Evolutionary conservation across 2,113 vertebrate genomes (phyloP), one percentile per base, ranked within the genome.

Genomic region (Gallinago media): DNA sequence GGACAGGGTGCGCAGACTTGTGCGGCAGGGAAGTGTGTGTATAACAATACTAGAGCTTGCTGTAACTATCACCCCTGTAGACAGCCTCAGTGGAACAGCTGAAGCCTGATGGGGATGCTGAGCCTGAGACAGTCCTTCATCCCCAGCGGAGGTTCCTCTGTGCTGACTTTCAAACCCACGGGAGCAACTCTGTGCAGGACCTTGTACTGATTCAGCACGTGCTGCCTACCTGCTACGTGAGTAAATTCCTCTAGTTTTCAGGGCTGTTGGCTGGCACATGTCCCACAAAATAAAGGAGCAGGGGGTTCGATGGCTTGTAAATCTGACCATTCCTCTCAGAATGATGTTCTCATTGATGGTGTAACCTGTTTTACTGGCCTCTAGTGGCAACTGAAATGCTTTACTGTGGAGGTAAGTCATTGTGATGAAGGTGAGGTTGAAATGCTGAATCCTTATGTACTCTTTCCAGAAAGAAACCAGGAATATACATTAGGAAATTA

Each of bases 261-360:
- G 52, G 66, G 34, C 67, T 75, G 44, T 20, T 67, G 27, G 49
- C 47, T 85, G 66, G 15, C 66, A 62, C 11, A 26, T 54, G 11
- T 10, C 15, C 27, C 56, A 32, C 40, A 66, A 6, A 84, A 66
- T 19, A 32, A 95, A 91, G 68, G 38, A 36, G 70, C 12, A 67
- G 31, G 31, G 47, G 5, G 38, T n/a, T 32, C 44, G 17, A 6
- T 11, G 49, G 12, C 29, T 71, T 49, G 68, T 4, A 0, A 68
- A 71, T 18, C 20, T 38, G 21, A 11, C 29, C 15, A 1, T 52
- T 58, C 31, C 29, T 59, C 26, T 50, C 8, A 0, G 54, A 56
- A 20, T 2, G 0, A 14, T 32, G 16, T 27, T 61, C 0, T 26
- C 1, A 1, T 50, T 38, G 62, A 59, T 36, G 25, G 9, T 62